Evolutionary conservation across 2,888 invertebrate species (phyloP), one percentile per base, ranked within the genome.

Genomic region (Girardia tigrina): DNA sequence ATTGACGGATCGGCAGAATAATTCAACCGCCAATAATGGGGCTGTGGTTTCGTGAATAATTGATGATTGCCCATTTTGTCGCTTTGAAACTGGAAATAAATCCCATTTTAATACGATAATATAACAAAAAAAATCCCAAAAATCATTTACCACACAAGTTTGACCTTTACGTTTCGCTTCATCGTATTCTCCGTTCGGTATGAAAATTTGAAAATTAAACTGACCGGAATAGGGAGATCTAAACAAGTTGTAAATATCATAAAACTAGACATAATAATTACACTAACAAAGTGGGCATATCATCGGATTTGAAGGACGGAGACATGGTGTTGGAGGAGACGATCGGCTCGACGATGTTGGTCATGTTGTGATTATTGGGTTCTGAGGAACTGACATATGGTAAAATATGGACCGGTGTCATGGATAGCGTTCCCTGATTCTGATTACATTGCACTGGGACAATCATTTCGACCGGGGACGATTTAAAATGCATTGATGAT

Each of bases 61-160:
- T 56, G 56, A n/a, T 56, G 56, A 56, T 56, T 56, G 4, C 56
- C 56, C 56, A 56, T 56, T 56, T 56, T 56, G n/a, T 56, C 56
- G n/a, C 20, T 56, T 56, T 56, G 56, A 56, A 56, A 56, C 56
- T 36, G 36, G 8, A 8, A 36, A 36, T 12, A 36, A 12, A 36
- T 36, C 8, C n/a, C n/a, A n/a, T n/a, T n/a, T n/a, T n/a, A n/a
- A n/a, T n/a, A n/a, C n/a, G n/a, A n/a, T n/a, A n/a, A n/a, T n/a
- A n/a, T n/a, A n/a, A n/a, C n/a, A n/a, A n/a, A n/a, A n/a, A n/a
- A 36, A 36, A 36, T 16, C 16, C 36, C 36, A 56, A 56, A 56
- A 12, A 36, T 12, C 16, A 36, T 16, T 12, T 56, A 56, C 56
- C 56, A 56, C 56, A n/a, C 56, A 56, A 12, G 56, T 56, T n/a